These are phyloP conservation scores for Cephalopachus bancanus DNA, from an alignment of 2,797 vertebrate genomes.

Conservation along the genomic window DNA sequence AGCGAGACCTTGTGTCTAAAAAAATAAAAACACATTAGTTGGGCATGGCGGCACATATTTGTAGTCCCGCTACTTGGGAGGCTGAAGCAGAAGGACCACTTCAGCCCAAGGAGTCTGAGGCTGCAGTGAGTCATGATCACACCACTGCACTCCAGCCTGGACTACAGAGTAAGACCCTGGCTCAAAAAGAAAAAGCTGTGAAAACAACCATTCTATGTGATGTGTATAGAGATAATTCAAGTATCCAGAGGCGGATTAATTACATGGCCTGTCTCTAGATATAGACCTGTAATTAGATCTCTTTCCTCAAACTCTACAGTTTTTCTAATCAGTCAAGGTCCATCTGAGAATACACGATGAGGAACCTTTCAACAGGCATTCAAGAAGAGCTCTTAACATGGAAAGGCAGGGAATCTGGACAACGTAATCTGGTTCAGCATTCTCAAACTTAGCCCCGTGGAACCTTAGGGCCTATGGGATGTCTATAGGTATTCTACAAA, in stretches of 20 bases:
- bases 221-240: not conserved
- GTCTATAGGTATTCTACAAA: slow-evolving; percentile 2
- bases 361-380: not conserved
- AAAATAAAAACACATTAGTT: no score
- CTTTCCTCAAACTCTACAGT: not conserved
- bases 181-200: not conserved
- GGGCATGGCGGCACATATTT: no score
- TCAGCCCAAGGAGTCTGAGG: no score
- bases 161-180: no score
- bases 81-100: no score
- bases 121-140: no score
- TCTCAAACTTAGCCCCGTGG: not conserved
- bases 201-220: slow-evolving; percentile 29
- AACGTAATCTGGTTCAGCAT: not conserved
- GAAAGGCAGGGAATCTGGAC: not conserved
- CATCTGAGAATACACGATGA: not conserved
- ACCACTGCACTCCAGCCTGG: no score
- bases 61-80: no score
- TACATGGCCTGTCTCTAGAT: not conserved
- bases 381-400: not conserved
- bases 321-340: slow-evolving; percentile 2
- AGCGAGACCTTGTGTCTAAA: no score
- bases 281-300: not conserved
- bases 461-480: not conserved
- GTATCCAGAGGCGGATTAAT: not conserved